Evolutionary conservation across 2,113 vertebrate species (phyloP).

Genomic region (Stegastes partitus): DNA sequence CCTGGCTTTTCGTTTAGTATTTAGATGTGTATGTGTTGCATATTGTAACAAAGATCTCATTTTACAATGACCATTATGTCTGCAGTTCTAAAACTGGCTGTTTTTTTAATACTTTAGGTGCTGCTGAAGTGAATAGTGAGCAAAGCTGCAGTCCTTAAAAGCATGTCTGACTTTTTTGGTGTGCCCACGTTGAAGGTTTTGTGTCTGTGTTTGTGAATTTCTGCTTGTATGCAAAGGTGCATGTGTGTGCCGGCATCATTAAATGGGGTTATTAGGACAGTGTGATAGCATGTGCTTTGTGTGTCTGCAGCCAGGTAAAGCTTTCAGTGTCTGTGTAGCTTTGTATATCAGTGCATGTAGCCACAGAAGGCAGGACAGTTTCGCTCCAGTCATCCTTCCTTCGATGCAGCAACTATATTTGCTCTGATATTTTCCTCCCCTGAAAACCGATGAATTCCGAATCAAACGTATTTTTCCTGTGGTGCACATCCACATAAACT

Average conservation of each 20-base stretch:
- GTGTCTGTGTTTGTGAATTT: not conserved
- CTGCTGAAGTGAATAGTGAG: constrained; percentile 12
- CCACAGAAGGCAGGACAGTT: constrained; percentile 73
- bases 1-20: constrained; percentile 6
- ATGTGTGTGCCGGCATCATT: constrained; percentile 43
- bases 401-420: constrained; percentile 23
- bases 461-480: not conserved
- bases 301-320: constrained; percentile 72
- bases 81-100: not conserved
- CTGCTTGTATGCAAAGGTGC: not conserved
- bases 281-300: constrained; percentile 48
- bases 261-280: constrained; percentile 46
- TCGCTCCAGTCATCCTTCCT: constrained; percentile 62
- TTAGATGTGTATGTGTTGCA: not conserved
- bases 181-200: constrained; percentile 1
- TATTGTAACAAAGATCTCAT: not conserved
- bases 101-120: not conserved
- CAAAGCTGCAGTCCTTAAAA: constrained; percentile 24
- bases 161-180: constrained; percentile 47
- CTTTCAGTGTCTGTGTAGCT: constrained; percentile 32
- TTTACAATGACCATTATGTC: constrained; percentile 1
- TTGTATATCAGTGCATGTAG: constrained; percentile 62
- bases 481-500: not conserved
- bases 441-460: constrained; percentile 9
- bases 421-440: constrained; percentile 17